Evolutionary conservation across 1,140 invertebrate species (phyloP), one percentile per base, ranked within the genome.

Genomic region (Neelides sp.): DNA sequence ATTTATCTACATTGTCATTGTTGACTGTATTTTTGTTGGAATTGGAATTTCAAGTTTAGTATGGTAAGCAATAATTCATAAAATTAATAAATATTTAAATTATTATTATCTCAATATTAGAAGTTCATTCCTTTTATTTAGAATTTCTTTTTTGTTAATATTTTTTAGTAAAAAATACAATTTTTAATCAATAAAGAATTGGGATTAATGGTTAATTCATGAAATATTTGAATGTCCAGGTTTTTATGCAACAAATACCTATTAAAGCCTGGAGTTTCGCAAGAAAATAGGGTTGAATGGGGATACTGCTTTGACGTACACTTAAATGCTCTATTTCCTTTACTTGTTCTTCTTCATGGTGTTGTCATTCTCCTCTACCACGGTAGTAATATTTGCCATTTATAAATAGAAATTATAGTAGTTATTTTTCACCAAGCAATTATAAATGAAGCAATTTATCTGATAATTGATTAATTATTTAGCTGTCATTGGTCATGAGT

Each of bases 231-330:
- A n/a, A 41, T 48, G 72, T 75, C 37, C 63, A 91, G 88, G 88
- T 80, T 83, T 66, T 54, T 92, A 22, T 78, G 78, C 39, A 98
- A 98, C 71, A 79, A 78, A 61, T 97, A 91, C 69, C 71, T 98
- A 61, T 70, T 83, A 41, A 76, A 79, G 62, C 78, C 83, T 64
- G 66, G 64, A 42, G 60, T 63, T n/a, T 65, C 63, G 15, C 51
- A 66, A 55, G 76, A 76, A 27, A 75, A 80, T 34, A 85, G 91
- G 69, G 91, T 98, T 43, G 95, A 99, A 69, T 98, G 95, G 95
- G 95, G 85, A 2, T 98, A 96, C 71, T 82, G 88, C 24, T 98
- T 98, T 71, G 95, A 98, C 70, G 89, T 99, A 34, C 95, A 99
- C 72, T 75, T 98, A 50, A 98, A 98, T 73, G 94, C 95, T 5